These are phyloP conservation scores for Anolis sagrei DNA, from an alignment of 2,113 vertebrate genomes.

Conservation along the genomic window DNA sequence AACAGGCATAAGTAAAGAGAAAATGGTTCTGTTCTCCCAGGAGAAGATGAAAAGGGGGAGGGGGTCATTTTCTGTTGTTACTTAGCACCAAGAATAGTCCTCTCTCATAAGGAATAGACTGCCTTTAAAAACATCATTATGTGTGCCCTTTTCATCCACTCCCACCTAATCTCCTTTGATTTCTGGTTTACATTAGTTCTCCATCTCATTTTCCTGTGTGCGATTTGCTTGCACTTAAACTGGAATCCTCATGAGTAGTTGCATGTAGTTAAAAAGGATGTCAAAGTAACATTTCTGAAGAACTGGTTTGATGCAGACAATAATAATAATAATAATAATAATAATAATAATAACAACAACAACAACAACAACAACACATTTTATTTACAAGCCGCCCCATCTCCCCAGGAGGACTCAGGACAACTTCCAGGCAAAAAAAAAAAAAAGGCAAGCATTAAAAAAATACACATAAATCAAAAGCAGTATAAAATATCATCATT, in stretches of 20 bases:
- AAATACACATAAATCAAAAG: too few relatives aligned
- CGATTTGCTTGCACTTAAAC: neutral
- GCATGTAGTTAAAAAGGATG: too few relatives aligned
- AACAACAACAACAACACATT: too few relatives aligned
- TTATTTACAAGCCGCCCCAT: too few relatives aligned
- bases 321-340: too few relatives aligned
- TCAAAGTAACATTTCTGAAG: neutral
- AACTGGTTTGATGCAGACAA: too few relatives aligned
- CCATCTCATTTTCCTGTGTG: too few relatives aligned
- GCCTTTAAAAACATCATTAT: constrained; percentile 3
- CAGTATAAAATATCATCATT: too few relatives aligned
- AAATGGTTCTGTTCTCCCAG: neutral
- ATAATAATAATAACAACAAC: too few relatives aligned
- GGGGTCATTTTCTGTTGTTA: neutral
- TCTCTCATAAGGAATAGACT: neutral
- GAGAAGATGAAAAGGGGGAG: neutral
- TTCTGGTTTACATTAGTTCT: neutral
- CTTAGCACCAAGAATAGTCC: neutral
- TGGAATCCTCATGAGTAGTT: neutral
- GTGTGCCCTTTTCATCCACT: neutral
- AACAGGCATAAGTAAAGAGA: neutral
- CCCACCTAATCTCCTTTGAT: neutral
- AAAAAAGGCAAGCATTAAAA: too few relatives aligned
- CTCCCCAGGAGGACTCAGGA: too few relatives aligned
- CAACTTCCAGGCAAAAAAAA: too few relatives aligned